phyloP scores from a whole-genome alignment of 2,888 invertebrate genomes.

The Xanthia togata region DNA sequence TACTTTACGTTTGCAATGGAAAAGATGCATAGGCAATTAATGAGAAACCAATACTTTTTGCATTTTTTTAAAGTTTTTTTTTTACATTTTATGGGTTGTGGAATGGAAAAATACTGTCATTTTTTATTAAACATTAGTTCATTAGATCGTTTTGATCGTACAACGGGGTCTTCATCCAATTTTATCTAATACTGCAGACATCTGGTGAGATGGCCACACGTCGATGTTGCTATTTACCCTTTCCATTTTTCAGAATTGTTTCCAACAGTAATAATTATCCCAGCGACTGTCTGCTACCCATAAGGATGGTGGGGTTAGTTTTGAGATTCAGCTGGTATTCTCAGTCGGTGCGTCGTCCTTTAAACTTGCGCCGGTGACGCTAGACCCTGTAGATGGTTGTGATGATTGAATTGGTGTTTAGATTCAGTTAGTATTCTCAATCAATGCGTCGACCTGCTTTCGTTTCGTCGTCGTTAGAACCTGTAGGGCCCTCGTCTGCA shows the following conservation, averaged over 20 bases:
- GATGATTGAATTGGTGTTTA: not conserved
- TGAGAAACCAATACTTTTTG: not conserved
- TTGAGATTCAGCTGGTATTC: not conserved
- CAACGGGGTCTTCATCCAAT: conserved; percentile 18
- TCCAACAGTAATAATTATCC: conserved; percentile 20
- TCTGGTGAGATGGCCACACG: not conserved
- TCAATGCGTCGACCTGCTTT: not conserved
- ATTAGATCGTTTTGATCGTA: conserved; percentile 6
- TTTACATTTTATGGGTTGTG: conserved; percentile 9
- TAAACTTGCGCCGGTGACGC: not conserved
- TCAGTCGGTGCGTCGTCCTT: not conserved
- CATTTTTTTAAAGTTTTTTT: conserved; percentile 11
- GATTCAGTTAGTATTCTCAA: not conserved
- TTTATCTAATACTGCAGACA: conserved; percentile 43
- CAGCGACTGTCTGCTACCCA: conserved; percentile 8
- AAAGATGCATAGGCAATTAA: conserved; percentile 21
- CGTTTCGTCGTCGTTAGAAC: conserved; percentile 30
- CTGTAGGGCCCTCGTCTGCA: conserved; percentile 81
- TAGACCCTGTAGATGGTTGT: not conserved
- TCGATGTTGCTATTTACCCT: conserved; percentile 18
- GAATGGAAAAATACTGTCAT: conserved; percentile 9
- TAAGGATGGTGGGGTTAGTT: not conserved
- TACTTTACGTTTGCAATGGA: conserved; percentile 71
- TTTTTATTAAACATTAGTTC: conserved; percentile 1
- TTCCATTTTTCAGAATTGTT: conserved; percentile 27